Base-by-base conservation (phyloP, 2,113 vertebrate species). In the Hemichromis elongatus region DNA sequence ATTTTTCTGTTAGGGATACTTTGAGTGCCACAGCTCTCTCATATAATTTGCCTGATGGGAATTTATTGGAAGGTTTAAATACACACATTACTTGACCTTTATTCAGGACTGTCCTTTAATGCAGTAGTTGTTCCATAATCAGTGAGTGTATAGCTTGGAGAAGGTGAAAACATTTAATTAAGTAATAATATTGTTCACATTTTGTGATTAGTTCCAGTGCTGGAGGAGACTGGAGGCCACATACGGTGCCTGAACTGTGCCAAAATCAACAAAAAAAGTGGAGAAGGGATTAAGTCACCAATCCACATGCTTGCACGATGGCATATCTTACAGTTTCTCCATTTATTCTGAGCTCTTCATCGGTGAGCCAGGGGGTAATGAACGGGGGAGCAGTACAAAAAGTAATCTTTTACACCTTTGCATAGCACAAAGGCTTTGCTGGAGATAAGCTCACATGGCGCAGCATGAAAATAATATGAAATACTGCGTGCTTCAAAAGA, bases 391-490 rank as follows among this genome's bases (percentile, higher is more conserved):
- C 68, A 9, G 42, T 83, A 77, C 78, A 70, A 75, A 42, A 61
- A 55, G 73, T 83, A 81, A 81, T 63, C 86, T 90, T 86, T 90
- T 82, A 86, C 57, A 89, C 55, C 40, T 90, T 81, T 85, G 73
- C 87, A 92, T 85, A 90, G 89, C 87, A 89, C 80, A 86, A 85
- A 86, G 54, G 87, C 86, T 92, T 85, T 85, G 75, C 77, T 66
- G 35, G 42, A 80, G 68, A 85, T 87, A 85, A 91, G 79, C 83
- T 85, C 45, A 33, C 40, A 85, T 59, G 35, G 24, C 59, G 7
- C 59, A 63, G 70, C 82, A 83, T 3, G 18, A 77, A 82, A 80
- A 84, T 59, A 82, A 86, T 85, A 70, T 63, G 9, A 86, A 42
- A 59, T 66, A 81, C 37, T 12, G 9, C 33, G 7, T 6, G 0